These are phyloP conservation scores for Ceratitis capitata DNA, from an alignment of 1,140 invertebrate species.

Conservation along the genomic window DNA sequence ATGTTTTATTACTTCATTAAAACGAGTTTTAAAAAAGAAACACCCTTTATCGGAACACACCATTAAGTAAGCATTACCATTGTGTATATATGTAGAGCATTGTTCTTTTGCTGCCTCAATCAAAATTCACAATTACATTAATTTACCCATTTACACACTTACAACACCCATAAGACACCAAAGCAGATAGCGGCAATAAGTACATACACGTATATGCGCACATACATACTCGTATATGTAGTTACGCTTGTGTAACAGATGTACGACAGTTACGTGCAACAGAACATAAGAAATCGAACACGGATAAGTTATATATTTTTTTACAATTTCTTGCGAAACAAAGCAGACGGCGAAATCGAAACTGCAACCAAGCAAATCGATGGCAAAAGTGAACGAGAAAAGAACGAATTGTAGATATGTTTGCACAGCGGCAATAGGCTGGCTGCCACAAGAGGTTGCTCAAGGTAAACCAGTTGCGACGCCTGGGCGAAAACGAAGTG, in stretches of 20 bases:
- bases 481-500: not conserved
- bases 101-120: not conserved
- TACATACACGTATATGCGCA: not conserved
- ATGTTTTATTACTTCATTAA: no score
- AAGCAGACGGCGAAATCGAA: conserved; percentile 26
- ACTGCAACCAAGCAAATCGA: not conserved
- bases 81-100: not conserved
- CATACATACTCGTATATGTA: no score
- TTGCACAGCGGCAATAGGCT: not conserved
- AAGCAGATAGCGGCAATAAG: not conserved
- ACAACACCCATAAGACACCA: conserved; percentile 5
- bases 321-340: not conserved
- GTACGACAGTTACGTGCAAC: not conserved
- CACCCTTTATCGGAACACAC: no score
- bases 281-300: not conserved
- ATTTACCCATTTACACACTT: not conserved
- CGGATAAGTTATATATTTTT: not conserved
- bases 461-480: conserved; percentile 23
- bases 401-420: not conserved
- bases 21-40: no score
- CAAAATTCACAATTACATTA: not conserved
- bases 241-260: no score
- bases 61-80: no score
- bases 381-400: not conserved
- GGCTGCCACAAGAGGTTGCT: conserved; percentile 13